Evolutionary conservation across 92 coral and sea anemone genomes (phyloP).

Genomic region (Zoanthus sociatus): DNA sequence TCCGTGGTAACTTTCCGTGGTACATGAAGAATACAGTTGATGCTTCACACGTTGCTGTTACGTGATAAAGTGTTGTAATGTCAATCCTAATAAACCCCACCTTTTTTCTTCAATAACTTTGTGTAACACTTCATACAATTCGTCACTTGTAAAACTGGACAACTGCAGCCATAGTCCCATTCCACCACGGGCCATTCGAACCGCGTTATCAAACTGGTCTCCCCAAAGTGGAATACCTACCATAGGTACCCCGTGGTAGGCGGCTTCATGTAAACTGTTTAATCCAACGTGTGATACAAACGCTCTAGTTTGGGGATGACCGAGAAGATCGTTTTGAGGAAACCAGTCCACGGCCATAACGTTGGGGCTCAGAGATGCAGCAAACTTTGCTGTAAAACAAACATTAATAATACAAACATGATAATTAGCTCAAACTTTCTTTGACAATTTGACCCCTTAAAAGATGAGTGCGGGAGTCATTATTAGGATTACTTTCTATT

Average conservation of each 20-base stretch:
- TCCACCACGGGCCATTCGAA: constrained; percentile 48
- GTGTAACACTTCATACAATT: constrained; percentile 1
- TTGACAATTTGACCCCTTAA: too few relatives aligned
- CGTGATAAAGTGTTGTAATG: too few relatives aligned
- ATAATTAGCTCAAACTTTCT: too few relatives aligned
- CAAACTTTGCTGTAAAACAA: constrained; percentile 20
- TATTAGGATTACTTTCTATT: too few relatives aligned
- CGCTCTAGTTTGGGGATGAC: constrained; percentile 68
- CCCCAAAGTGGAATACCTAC: constrained; percentile 63
- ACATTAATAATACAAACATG: too few relatives aligned
- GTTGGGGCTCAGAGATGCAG: constrained; percentile 45
- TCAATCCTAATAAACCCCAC: not conserved
- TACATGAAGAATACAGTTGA: too few relatives aligned
- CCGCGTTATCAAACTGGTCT: constrained; percentile 69
- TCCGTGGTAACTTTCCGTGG: too few relatives aligned
- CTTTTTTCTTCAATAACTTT: constrained; percentile 2
- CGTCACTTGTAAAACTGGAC: constrained; percentile 42
- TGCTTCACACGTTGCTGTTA: too few relatives aligned
- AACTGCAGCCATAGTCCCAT: constrained; percentile 50
- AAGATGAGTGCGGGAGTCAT: too few relatives aligned
- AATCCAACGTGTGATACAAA: constrained; percentile 73
- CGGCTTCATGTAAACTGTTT: constrained; percentile 66
- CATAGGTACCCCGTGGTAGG: constrained; percentile 78
- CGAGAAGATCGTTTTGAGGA: constrained; percentile 82
- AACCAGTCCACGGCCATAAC: constrained; percentile 65